Evolutionary conservation across 2,797 vertebrate genomes (phyloP).

Genomic region (Telmatherina bonti): DNA sequence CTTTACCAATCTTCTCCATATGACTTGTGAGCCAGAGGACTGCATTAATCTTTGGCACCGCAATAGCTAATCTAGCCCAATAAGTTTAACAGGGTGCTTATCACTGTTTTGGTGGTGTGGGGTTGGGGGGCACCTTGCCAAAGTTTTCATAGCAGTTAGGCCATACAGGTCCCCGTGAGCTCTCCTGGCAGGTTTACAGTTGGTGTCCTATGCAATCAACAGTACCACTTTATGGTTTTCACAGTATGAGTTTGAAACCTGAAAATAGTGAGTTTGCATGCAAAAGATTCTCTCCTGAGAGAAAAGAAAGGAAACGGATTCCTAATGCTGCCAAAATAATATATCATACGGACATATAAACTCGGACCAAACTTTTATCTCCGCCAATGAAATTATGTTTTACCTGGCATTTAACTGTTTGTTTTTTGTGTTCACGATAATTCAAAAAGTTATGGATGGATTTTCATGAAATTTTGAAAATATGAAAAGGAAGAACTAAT

Average conservation of each 20-base stretch:
- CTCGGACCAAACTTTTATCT: too few species aligned
- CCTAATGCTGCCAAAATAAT: neutral
- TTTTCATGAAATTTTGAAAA: too few species aligned
- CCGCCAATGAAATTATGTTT: too few species aligned
- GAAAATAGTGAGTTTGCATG: constrained; percentile 26
- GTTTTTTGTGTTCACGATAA: too few species aligned
- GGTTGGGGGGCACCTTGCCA: too few species aligned
- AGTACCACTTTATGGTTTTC: constrained; percentile 37
- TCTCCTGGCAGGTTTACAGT: constrained; percentile 61
- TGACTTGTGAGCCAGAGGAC: constrained; percentile 31
- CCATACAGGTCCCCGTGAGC: constrained; percentile 43
- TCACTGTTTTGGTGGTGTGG: constrained; percentile 64
- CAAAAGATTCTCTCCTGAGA: neutral
- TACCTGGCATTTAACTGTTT: too few species aligned
- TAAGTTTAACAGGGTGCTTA: constrained; percentile 64
- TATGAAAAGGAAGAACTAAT: too few species aligned
- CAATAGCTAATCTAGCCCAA: constrained; percentile 59
- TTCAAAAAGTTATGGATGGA: too few species aligned
- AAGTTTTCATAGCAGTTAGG: constrained; percentile 61
- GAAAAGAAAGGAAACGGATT: neutral
- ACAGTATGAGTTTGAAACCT: constrained; percentile 45
- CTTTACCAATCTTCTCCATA: constrained; percentile 17
- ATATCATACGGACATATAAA: too few species aligned
- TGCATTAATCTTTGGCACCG: constrained; percentile 60
- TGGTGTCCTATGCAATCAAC: constrained; percentile 66